Evolutionary conservation across 2,113 vertebrate species (phyloP).

Genomic region (Cichladusa arquata): DNA sequence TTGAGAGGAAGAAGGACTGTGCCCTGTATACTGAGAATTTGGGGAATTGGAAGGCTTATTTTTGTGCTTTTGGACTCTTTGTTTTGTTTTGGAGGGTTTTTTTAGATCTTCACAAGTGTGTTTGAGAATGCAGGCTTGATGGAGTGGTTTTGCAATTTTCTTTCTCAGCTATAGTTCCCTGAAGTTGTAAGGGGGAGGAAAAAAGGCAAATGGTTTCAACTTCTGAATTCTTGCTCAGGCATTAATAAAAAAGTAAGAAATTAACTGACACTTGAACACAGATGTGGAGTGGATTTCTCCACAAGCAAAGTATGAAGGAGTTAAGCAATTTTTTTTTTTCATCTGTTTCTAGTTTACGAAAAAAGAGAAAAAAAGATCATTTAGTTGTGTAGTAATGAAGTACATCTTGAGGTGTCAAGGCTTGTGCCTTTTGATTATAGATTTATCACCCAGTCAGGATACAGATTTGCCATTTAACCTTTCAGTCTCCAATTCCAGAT

Average conservation of each 20-base stretch:
- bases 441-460: slow-evolving; percentile 77
- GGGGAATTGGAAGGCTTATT: neutral
- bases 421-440: slow-evolving; percentile 70
- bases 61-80: neutral
- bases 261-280: slow-evolving; percentile 42
- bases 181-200: neutral
- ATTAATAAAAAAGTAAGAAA: slow-evolving; percentile 62
- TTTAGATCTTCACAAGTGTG: neutral
- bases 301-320: slow-evolving; percentile 37
- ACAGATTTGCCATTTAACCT: slow-evolving; percentile 75
- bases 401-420: slow-evolving; percentile 71
- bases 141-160: slow-evolving; percentile 2
- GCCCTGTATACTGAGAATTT: neutral
- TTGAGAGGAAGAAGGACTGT: neutral
- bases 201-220: slow-evolving; percentile 22
- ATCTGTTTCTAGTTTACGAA: slow-evolving; percentile 72
- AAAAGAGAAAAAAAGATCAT: slow-evolving; percentile 16
- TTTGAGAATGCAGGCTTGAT: neutral
- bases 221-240: slow-evolving; percentile 9
- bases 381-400: slow-evolving; percentile 69
- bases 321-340: slow-evolving; percentile 39
- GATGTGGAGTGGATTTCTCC: slow-evolving; percentile 49
- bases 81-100: neutral
- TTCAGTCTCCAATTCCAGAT: slow-evolving; percentile 65
- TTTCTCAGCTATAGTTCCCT: neutral